Evolutionary conservation across 2,888 invertebrate species (phyloP), one percentile per base, ranked within the genome.

Genomic region (Nineta flava): DNA sequence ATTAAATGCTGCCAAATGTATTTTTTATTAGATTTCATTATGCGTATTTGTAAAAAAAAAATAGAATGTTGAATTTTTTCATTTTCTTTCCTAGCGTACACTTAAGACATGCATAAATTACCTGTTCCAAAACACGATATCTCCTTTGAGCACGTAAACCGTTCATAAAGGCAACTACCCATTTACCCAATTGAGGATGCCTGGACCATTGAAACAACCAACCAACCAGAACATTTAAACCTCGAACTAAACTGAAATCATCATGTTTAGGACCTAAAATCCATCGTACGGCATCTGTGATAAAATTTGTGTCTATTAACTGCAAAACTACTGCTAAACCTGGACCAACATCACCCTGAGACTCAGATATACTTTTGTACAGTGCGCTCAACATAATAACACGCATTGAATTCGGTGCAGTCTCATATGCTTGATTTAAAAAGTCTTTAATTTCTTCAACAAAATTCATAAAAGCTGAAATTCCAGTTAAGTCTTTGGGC

Each of bases 121-220:
- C 60, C 9, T 59, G 55, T 5, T 54, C 59, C 9, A 73, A 55
- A 38, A 73, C 69, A 9, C 66, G 63, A 53, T 62, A 66, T 49
- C 69, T 69, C 3, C 65, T 61, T 17, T 67, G 64, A 2, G 55
- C 55, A 49, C 79, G 77, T 21, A 85, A 64, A 1, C 77, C 79
- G 55, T 71, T 72, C 58, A 86, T 75, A 55, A 81, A 77, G 3
- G 77, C 74, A 57, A 79, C 66, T 2, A 84, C 75, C 75, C 85
- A 79, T 9, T 74, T 69, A 21, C 78, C 76, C 0, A 86, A 67
- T 44, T 76, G 74, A 2, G 77, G 73, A 0, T 79, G 77, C 52
- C 73, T 73, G 19, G 74, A 74, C 72, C 79, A 80, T 49, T 72
- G 70, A 1, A 72, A 69, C 50, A 83, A 62, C 84, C 85, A 86